phyloP scores from a whole-genome alignment of 2,888 invertebrate genomes.

The Leucoma salicis region DNA sequence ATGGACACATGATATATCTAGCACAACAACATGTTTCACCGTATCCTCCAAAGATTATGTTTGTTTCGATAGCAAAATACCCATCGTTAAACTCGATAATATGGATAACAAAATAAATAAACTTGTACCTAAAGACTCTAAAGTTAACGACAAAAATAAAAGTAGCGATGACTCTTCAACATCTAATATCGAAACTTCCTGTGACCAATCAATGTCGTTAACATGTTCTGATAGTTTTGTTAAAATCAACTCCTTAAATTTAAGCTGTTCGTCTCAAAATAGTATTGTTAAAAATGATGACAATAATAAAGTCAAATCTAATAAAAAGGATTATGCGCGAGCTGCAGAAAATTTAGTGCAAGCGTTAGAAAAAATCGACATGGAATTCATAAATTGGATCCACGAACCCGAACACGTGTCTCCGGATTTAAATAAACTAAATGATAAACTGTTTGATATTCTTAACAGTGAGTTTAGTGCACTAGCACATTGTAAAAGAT shows the following conservation, averaged over 20 bases:
- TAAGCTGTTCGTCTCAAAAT: slow-evolving; percentile 35
- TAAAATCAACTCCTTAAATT: slow-evolving; percentile 24
- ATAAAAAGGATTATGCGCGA: slow-evolving; percentile 16
- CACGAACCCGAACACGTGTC: slow-evolving; percentile 32
- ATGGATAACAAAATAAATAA: slow-evolving; percentile 26
- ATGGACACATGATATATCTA: slow-evolving; percentile 67
- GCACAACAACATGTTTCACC: slow-evolving; percentile 49
- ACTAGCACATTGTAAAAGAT: slow-evolving; percentile 35
- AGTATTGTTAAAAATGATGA: not conserved
- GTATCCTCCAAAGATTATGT: slow-evolving; percentile 52
- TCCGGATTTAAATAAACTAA: slow-evolving; percentile 24
- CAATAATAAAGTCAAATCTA: slow-evolving; percentile 1
- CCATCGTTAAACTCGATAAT: slow-evolving; percentile 47
- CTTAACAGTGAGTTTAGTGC: slow-evolving; percentile 45
- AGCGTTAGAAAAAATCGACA: slow-evolving; percentile 41
- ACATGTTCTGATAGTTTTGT: slow-evolving; percentile 4
- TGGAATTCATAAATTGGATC: slow-evolving; percentile 51
- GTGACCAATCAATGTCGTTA: not conserved
- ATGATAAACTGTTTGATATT: slow-evolving; percentile 38
- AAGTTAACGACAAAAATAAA: not conserved
- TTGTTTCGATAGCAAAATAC: slow-evolving; percentile 57
- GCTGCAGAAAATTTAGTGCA: slow-evolving; percentile 35
- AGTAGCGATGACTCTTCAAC: slow-evolving; percentile 11
- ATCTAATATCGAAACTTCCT: slow-evolving; percentile 13
- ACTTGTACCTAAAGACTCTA: slow-evolving; percentile 2